These are phyloP conservation scores for Cataglyphis albicans DNA, from an alignment of 2,888 invertebrate genomes.

Conservation along the genomic window DNA sequence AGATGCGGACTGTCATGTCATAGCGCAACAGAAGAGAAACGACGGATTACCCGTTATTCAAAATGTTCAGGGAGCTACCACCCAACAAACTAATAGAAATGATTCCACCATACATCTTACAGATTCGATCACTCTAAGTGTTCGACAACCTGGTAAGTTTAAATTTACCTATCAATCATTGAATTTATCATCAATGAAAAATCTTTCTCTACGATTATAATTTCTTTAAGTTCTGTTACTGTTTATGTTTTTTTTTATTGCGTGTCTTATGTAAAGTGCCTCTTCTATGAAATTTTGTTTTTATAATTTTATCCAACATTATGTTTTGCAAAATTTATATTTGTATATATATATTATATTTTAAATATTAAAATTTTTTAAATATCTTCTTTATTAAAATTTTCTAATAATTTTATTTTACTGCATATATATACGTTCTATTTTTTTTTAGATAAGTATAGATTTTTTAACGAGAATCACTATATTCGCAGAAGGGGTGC, in stretches of 20 bases:
- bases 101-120: slow-evolving; percentile 89
- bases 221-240: neutral
- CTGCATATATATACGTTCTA: neutral
- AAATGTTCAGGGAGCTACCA: slow-evolving; percentile 89
- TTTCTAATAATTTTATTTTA: neutral
- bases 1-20: slow-evolving; percentile 92
- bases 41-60: slow-evolving; percentile 91
- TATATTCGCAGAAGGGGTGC: slow-evolving; percentile 72
- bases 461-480: slow-evolving; percentile 1
- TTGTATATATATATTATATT: neutral
- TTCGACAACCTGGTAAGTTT: slow-evolving; percentile 85
- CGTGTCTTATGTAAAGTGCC: slow-evolving; percentile 54
- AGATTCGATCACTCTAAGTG: slow-evolving; percentile 91
- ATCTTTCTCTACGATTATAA: neutral
- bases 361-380: slow-evolving; percentile 17
- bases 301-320: neutral
- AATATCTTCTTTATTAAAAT: neutral
- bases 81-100: slow-evolving; percentile 80
- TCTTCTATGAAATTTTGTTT: slow-evolving; percentile 66
- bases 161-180: neutral
- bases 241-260: slow-evolving; percentile 32
- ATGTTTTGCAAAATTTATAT: neutral
- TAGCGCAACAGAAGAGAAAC: slow-evolving; percentile 91
- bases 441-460: neutral
- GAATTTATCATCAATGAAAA: neutral